A percentile compares a stretch with the other conserved stretches of the same genome.
These are phyloP conservation scores for Selene dorsalis DNA, from an alignment of 2,797 vertebrate species.

Conservation along the genomic window DNA sequence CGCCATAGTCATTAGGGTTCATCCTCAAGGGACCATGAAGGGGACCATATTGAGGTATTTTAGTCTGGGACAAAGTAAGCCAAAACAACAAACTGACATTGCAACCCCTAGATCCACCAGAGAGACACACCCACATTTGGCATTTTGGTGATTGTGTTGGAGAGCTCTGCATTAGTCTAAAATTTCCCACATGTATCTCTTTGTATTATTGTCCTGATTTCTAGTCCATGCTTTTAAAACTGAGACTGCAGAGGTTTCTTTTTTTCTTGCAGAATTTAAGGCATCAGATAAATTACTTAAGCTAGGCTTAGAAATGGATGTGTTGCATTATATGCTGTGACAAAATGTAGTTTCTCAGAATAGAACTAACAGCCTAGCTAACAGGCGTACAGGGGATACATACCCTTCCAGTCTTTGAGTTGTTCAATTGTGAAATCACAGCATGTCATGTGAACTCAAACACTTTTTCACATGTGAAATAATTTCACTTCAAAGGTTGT, in stretches of 20 bases:
- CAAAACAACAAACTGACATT: neutral
- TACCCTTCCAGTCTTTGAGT: too few species aligned
- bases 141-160: neutral
- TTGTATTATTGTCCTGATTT: too few species aligned
- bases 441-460: too few species aligned
- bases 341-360: slow-evolving; percentile 1
- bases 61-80: neutral
- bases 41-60: neutral
- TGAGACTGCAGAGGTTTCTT: neutral
- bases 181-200: neutral
- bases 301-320: neutral
- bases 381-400: neutral
- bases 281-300: neutral
- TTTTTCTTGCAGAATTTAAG: neutral
- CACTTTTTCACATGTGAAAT: too few species aligned
- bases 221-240: neutral
- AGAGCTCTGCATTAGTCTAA: neutral
- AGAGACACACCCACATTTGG: neutral
- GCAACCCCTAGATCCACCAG: neutral
- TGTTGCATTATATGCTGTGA: neutral
- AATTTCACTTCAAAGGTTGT: neutral
- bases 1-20: neutral
- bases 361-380: slow-evolving; percentile 7
- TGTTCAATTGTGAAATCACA: too few species aligned
- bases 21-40: neutral